Base-by-base conservation (phyloP, 2,113 vertebrate genomes). In the Sebastes fasciatus region DNA sequence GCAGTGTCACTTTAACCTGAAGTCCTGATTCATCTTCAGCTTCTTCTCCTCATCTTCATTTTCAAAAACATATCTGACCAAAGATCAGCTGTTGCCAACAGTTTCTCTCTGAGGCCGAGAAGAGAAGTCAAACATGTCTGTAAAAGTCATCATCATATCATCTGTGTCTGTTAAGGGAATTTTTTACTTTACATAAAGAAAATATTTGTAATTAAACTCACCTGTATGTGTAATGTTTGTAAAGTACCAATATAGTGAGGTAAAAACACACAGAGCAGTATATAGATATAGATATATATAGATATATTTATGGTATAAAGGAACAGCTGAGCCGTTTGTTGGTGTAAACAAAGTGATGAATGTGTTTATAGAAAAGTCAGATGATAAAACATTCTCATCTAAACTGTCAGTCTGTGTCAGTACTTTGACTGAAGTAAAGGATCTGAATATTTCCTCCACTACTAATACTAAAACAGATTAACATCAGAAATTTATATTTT, bases 281-380 rank as follows among this genome's bases (percentile, higher is more conserved):
- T 63, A 72, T 80, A 73, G 83, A 76, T 80, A 66, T 58, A 71
- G 21, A 45, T 48, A 73, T 86, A 83, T 83, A 79, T 81, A 74
- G 61, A 60, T 79, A 67, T 43, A 58, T 60, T 42, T 34, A 63
- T 34, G 34, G 3, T 42, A 63, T 17, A 63, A 76, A 60, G n/a
- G 52, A 68, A 67, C 23, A 52, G 52, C 45, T 49, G 74, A 71
- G 43, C 48, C 8, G 52, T 46, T 12, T 65, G 62, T 63, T 51
- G 70, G 13, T 45, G 40, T 58, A 23, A 61, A 26, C 55, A 46
- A 16, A 62, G 17, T 65, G 12, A 65, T 65, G 13, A 57, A 57
- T 57, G 17, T 69, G 46, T 79, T 77, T 58, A 48, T 48, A 46
- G 23, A 26, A 68, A 40, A 19, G 13, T 23, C 11, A 13, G 6